Base-by-base conservation (phyloP, 2,113 vertebrate genomes). In the Hepsetus odoe region DNA sequence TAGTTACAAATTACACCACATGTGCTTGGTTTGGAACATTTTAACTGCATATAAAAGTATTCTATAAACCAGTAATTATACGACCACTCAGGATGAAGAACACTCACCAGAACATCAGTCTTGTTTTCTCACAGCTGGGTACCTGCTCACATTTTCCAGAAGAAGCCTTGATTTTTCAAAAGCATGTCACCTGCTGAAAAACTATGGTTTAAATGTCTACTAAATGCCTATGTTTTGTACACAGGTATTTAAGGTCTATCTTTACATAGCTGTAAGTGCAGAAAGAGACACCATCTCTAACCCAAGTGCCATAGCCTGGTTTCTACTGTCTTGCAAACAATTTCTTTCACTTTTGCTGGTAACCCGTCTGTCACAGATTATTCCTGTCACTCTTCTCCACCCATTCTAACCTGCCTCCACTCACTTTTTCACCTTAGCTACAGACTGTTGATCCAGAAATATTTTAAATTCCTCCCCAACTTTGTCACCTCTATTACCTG, bases 101-200 rank as follows among this genome's bases (percentile, higher is more conserved):
- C 64, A 69, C 35, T 62, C 69, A 30, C 49, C 26, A 10, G 46
- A 75, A 66, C 53, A 35, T 66, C 56, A 62, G 46, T 11, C 62
- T 59, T 38, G 42, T 82, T 28, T 76, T 22, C 75, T 78, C 26
- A 35, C 26, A 55, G 44, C 44, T 49, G 53, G 30, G 33, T 58
- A 26, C 10, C 38, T 53, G 42, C 35, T 69, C 32, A 64, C 13
- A n/a, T 62, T 55, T 42, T 22, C 32, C 51, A 56, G 12, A 79
- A 55, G 35, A 82, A 38, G 35, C 42, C 16, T 35, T 10, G 51
- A 58, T 30, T 14, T 64, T 78, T 44, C 62, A 40, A 72, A 28
- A 49, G 32, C 20, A 44, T 44, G 32, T 24, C 44, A n/a, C 77
- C 73, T 80, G 82, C 77, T 53, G 73, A 42, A 67, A 72, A 46